phyloP scores from a whole-genome alignment of 2,888 invertebrate species.

The Calameuta pallipes region DNA sequence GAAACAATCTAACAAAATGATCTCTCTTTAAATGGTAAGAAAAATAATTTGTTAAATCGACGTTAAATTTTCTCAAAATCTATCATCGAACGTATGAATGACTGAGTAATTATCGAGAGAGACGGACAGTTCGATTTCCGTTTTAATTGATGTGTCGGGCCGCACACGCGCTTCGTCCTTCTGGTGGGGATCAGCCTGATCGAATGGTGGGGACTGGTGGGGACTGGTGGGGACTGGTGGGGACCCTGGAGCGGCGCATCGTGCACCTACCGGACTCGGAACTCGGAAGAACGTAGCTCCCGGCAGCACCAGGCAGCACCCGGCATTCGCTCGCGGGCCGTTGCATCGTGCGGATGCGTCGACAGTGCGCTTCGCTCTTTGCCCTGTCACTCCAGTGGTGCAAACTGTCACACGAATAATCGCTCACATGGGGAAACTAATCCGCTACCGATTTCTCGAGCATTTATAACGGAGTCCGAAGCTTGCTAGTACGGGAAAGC shows the following conservation, averaged over 20 bases:
- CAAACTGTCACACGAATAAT: conserved; percentile 1
- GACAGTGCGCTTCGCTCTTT: neutral
- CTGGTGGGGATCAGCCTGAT: conserved; percentile 27
- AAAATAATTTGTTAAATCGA: neutral
- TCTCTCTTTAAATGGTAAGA: neutral
- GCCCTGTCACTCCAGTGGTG: neutral
- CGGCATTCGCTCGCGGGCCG: conserved; percentile 46
- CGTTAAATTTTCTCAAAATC: neutral
- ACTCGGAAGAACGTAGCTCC: conserved; percentile 41
- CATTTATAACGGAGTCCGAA: neutral
- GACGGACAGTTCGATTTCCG: neutral
- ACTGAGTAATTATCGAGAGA: neutral
- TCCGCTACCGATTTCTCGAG: neutral
- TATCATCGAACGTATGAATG: neutral
- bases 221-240: too few species aligned
- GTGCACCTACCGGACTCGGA: conserved; percentile 39
- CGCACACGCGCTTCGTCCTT: neutral
- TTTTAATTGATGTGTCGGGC: neutral
- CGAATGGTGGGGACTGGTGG: conserved; percentile 1
- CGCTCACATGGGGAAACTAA: neutral
- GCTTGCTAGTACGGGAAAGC: neutral
- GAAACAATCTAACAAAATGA: neutral
- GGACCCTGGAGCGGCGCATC: conserved; percentile 1
- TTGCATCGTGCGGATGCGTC: conserved; percentile 25
- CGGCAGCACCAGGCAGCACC: too few species aligned